Percentiles rank a stretch among this genome's conserved stretches.
These are phyloP conservation scores for Thermophis baileyi DNA, from an alignment of 2,113 vertebrate species.

Conservation along the genomic window DNA sequence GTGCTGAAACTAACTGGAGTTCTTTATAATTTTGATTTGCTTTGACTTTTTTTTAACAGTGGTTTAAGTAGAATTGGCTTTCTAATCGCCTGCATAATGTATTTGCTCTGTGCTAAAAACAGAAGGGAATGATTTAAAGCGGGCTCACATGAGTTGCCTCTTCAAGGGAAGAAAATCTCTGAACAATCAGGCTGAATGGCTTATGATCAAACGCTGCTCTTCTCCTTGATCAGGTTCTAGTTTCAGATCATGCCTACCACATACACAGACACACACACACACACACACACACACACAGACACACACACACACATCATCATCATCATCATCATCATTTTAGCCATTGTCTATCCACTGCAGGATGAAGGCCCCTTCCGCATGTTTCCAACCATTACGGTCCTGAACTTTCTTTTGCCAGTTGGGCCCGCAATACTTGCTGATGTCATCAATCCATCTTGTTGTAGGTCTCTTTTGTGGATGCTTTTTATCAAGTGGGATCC, in stretches of 20 bases:
- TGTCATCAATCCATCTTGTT: not conserved
- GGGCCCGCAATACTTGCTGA: not conserved
- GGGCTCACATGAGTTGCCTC: not conserved
- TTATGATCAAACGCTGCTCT: not conserved
- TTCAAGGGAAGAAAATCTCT: not conserved
- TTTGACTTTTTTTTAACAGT: not conserved
- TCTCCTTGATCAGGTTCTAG: not conserved
- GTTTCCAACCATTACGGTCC: not conserved
- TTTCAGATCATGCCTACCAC: not conserved
- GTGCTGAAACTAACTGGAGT: slow-evolving; percentile 29
- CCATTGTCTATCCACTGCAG: not conserved
- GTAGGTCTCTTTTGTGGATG: not conserved
- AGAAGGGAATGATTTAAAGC: slow-evolving; percentile 2
- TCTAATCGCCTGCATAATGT: not conserved
- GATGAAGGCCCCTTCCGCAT: not conserved
- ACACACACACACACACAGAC: no score
- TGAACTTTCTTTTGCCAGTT: not conserved
- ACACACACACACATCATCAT: fast-evolving
- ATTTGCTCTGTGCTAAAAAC: not conserved
- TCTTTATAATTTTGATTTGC: not conserved
- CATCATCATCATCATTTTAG: not conserved
- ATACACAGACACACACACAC: not conserved
- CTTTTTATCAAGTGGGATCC: not conserved
- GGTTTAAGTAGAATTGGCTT: not conserved
- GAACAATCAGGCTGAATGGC: not conserved